Percentiles rank a stretch among this genome's conserved stretches.
Evolutionary conservation across 2,888 invertebrate species (phyloP).

Genomic region (Nowickia ferox): DNA sequence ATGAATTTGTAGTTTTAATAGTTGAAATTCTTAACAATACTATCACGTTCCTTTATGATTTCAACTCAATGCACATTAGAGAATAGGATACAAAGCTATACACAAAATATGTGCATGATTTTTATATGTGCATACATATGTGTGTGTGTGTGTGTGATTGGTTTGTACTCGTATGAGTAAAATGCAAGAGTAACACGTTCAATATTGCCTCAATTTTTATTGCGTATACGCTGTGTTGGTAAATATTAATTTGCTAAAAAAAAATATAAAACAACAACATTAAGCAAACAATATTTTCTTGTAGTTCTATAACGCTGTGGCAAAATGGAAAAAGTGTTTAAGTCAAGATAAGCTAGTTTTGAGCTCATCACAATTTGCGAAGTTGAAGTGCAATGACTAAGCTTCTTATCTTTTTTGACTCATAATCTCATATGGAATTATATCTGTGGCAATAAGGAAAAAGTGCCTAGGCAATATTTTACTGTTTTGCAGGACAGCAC

Average conservation of each 20-base stretch:
- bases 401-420: no score
- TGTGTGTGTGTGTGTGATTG: not conserved
- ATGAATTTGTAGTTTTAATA: constrained; percentile 68
- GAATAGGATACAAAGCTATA: constrained; percentile 27
- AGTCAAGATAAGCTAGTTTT: no score
- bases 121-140: not conserved
- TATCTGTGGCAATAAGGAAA: no score
- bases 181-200: constrained; percentile 66
- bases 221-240: constrained; percentile 68
- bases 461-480: no score
- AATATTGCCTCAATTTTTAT: constrained; percentile 73
- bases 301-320: no score
- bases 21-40: constrained; percentile 64
- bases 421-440: no score
- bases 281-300: no score
- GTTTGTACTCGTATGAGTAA: constrained; percentile 51
- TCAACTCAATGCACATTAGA: constrained; percentile 68
- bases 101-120: constrained; percentile 9
- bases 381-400: no score
- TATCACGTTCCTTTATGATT: constrained; percentile 72
- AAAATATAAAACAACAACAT: no score
- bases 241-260: constrained; percentile 68
- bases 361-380: no score
- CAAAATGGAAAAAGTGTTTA: no score
- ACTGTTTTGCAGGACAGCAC: no score